Conservation (phyloP, 2,113 vertebrate species). For the Agapornis roseicollis region DNA sequence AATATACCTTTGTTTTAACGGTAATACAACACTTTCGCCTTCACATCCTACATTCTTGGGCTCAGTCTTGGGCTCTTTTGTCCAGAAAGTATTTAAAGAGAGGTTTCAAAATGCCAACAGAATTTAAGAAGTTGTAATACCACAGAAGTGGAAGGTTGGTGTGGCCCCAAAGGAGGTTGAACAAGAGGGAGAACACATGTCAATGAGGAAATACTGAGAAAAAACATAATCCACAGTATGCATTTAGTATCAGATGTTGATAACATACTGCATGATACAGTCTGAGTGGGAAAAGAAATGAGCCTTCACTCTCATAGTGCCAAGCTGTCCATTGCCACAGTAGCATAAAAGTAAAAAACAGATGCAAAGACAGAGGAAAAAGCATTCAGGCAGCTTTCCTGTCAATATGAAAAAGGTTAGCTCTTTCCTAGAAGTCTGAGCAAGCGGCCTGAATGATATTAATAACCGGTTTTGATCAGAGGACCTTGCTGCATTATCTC, state of each 20-base stretch:
- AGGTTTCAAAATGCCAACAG: neutral
- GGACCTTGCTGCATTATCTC: neutral
- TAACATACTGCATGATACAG: neutral
- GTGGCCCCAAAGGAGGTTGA: neutral
- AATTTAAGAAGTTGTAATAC: neutral
- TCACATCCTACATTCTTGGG: neutral
- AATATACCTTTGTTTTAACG: neutral
- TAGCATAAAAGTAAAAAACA: neutral
- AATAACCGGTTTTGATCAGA: neutral
- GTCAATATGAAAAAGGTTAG: neutral
- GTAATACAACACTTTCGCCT: neutral
- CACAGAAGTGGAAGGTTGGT: neutral
- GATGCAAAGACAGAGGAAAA: neutral
- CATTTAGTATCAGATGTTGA: neutral
- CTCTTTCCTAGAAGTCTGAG: neutral
- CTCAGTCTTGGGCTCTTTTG: neutral
- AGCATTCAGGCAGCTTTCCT: neutral
- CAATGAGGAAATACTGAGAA: neutral
- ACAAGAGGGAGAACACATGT: fast-evolving
- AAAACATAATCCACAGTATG: neutral
- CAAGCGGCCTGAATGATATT: neutral
- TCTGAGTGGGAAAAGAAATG: neutral
- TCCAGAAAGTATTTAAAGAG: neutral
- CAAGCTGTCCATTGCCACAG: neutral
- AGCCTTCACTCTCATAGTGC: neutral